Evolutionary conservation across 92 coral and sea anemone species (phyloP).

Genomic region (Umimayanthus kanabou): DNA sequence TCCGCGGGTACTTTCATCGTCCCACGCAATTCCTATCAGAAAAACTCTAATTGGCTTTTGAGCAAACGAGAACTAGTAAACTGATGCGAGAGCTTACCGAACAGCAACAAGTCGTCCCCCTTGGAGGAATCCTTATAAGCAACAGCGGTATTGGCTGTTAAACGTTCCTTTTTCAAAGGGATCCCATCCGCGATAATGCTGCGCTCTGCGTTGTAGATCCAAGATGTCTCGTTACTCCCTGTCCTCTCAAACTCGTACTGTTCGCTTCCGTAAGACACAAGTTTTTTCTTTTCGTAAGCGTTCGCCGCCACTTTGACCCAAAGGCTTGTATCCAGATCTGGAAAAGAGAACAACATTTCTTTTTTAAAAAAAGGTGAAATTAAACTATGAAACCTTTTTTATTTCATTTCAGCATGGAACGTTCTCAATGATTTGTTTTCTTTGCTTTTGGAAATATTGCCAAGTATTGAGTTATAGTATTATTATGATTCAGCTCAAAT

Average conservation of each 20-base stretch:
- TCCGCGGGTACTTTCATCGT: too few species aligned
- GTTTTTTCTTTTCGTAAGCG: not conserved
- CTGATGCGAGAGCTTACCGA: not conserved
- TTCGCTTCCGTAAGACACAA: slow-evolving; percentile 7
- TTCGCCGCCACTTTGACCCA: slow-evolving; percentile 27
- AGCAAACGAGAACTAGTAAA: too few species aligned
- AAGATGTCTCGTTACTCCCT: not conserved
- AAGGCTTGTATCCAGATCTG: slow-evolving; percentile 24
- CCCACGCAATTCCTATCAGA: too few species aligned
- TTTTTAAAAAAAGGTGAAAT: not conserved
- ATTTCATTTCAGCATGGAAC: too few species aligned
- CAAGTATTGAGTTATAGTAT: too few species aligned
- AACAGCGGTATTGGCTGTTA: not conserved
- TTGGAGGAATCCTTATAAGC: slow-evolving; percentile 3
- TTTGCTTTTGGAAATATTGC: too few species aligned
- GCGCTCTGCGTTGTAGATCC: not conserved
- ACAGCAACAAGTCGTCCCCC: not conserved
- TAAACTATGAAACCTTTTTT: not conserved
- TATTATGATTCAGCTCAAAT: too few species aligned
- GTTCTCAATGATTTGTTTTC: too few species aligned
- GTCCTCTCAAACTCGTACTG: not conserved
- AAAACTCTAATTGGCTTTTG: too few species aligned
- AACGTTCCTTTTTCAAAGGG: not conserved
- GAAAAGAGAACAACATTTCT: not conserved
- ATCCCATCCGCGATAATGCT: slow-evolving; percentile 3